Evolutionary conservation across 2,888 invertebrate genomes (phyloP).

Genomic region (Epistrophe grossulariae): DNA sequence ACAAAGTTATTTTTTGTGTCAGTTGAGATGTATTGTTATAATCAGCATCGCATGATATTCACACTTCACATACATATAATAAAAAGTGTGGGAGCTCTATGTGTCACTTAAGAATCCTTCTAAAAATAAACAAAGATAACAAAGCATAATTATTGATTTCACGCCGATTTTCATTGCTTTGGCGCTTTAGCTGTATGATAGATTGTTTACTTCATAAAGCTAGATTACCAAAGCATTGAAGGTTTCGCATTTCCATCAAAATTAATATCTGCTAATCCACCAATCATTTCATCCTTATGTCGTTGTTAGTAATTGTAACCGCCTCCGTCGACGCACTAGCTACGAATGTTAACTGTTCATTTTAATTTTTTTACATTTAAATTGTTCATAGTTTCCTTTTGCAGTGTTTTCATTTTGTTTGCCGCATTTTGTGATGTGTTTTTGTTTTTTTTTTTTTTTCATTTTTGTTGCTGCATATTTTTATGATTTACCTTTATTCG

Average conservation of each 20-base stretch:
- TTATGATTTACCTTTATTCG: conserved; percentile 64
- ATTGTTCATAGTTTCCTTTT: conserved; percentile 56
- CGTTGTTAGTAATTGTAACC: conserved; percentile 20
- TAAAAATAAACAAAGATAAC: conserved; percentile 11
- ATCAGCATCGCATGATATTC: conserved; percentile 41
- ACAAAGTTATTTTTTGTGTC: conserved; percentile 8
- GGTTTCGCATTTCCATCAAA: conserved; percentile 78
- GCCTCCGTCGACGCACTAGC: conserved; percentile 6
- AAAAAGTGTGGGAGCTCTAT: conserved; percentile 25
- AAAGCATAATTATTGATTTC: conserved; percentile 41
- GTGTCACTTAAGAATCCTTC: neutral
- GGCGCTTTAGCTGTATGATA: conserved; percentile 96
- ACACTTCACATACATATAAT: conserved; percentile 10
- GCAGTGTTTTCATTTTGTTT: conserved; percentile 46
- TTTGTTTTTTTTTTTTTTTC: conserved; percentile 37
- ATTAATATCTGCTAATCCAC: conserved; percentile 66
- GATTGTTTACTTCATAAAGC: conserved; percentile 92
- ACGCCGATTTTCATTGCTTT: conserved; percentile 88
- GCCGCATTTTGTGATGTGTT: conserved; percentile 60
- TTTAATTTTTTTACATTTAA: conserved; percentile 31
- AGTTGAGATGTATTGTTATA: conserved; percentile 1
- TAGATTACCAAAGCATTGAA: conserved; percentile 96
- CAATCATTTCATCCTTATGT: conserved; percentile 12
- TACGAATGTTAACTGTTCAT: neutral
- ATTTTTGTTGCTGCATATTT: conserved; percentile 45